Evolutionary conservation across 2,113 vertebrate species (phyloP).

Genomic region (Myanophis thanlyinensis): DNA sequence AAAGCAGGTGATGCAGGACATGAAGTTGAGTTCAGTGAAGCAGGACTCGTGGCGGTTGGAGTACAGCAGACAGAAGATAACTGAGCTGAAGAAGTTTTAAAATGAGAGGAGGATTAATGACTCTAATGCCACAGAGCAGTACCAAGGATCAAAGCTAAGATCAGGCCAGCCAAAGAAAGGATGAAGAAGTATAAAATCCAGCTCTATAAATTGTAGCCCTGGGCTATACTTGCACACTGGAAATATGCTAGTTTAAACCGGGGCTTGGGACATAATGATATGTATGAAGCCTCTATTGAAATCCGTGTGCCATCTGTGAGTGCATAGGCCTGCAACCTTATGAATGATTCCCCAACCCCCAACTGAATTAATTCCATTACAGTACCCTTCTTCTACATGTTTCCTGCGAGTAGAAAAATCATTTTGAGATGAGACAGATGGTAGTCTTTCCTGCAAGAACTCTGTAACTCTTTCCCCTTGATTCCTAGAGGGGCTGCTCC

Average conservation of each 20-base stretch:
- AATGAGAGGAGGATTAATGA: constrained; percentile 20
- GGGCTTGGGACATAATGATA: background rate
- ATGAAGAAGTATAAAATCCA: background rate
- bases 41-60: constrained; percentile 5
- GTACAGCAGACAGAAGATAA: constrained; percentile 22
- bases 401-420: background rate
- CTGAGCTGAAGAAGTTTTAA: background rate
- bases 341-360: background rate
- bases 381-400: background rate
- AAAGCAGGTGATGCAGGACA: constrained; percentile 21
- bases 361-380: background rate
- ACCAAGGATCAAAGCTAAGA: background rate
- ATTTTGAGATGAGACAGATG: background rate
- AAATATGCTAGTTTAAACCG: background rate
- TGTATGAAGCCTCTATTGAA: background rate
- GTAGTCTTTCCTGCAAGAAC: background rate
- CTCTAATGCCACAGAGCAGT: background rate
- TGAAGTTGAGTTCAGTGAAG: constrained; percentile 30
- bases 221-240: background rate
- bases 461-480: background rate
- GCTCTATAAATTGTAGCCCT: background rate
- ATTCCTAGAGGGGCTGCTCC: background rate
- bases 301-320: background rate
- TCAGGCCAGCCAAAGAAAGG: background rate
- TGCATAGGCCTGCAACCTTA: background rate